Evolutionary conservation across 2,113 vertebrate genomes (phyloP).

Genomic region (Lathamus discolor): DNA sequence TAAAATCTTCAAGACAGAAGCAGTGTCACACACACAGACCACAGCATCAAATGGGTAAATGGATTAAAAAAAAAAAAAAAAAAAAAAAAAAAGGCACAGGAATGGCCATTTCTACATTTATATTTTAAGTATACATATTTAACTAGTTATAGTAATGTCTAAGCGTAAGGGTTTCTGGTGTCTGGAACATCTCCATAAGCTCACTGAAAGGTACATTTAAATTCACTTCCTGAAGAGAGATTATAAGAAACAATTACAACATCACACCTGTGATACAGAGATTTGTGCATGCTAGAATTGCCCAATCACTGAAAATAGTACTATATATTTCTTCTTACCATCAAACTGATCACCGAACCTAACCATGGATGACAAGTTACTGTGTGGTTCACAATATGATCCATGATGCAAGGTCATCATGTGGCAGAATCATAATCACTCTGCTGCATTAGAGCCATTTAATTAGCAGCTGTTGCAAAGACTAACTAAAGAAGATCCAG

Average conservation of each 20-base stretch:
- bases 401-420: not conserved
- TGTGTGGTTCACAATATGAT: not conserved
- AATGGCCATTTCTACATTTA: not conserved
- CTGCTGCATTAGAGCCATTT: not conserved
- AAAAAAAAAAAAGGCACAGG: not conserved
- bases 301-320: not conserved
- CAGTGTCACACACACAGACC: not conserved
- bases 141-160: not conserved
- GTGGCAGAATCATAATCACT: not conserved
- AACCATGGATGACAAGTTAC: not conserved
- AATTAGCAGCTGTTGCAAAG: not conserved
- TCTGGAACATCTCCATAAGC: not conserved
- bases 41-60: not conserved
- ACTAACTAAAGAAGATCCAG: not conserved
- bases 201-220: not conserved
- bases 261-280: not conserved
- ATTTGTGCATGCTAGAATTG: not conserved
- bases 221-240: not conserved
- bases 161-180: not conserved
- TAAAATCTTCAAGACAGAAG: not conserved
- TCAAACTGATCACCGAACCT: not conserved
- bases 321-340: not conserved
- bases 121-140: not conserved
- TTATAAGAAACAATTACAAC: not conserved
- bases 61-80: no score